phyloP scores from a whole-genome alignment of 2,113 vertebrate species.

The Capreolus pygargus region DNA sequence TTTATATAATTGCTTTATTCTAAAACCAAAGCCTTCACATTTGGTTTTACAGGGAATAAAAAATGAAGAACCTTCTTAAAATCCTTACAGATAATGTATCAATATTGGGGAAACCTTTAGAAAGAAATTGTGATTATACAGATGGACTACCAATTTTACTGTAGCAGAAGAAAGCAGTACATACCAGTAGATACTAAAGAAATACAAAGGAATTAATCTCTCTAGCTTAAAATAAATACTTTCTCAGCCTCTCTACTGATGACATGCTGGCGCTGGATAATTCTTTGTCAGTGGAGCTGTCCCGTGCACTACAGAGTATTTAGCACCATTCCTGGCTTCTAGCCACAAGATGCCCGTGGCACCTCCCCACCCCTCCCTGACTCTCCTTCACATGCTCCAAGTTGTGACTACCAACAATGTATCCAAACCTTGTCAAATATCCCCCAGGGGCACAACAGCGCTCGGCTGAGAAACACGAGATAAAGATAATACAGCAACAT shows the following conservation, averaged over 20 bases:
- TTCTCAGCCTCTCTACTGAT: neutral
- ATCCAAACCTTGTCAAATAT: neutral
- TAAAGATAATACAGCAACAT: neutral
- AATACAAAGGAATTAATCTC: slow-evolving; percentile 1
- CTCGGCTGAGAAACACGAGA: neutral
- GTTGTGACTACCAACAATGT: neutral
- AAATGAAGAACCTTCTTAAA: neutral
- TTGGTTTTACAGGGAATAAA: neutral
- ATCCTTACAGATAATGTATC: neutral
- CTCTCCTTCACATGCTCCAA: accelerated
- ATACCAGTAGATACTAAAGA: neutral
- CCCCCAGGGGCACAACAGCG: neutral
- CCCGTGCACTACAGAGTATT: neutral
- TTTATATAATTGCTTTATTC: neutral
- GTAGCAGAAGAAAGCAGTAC: neutral
- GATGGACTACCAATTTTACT: neutral
- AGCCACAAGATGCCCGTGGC: neutral
- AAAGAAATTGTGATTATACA: neutral
- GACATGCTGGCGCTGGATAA: neutral
- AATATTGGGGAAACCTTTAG: neutral
- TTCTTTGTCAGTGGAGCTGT: neutral
- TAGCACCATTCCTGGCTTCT: neutral
- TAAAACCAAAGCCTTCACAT: neutral
- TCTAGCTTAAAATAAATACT: neutral
- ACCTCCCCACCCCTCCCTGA: neutral